These are phyloP conservation scores for Callimorpha dominula DNA, from an alignment of 2,888 invertebrate species.

Conservation along the genomic window DNA sequence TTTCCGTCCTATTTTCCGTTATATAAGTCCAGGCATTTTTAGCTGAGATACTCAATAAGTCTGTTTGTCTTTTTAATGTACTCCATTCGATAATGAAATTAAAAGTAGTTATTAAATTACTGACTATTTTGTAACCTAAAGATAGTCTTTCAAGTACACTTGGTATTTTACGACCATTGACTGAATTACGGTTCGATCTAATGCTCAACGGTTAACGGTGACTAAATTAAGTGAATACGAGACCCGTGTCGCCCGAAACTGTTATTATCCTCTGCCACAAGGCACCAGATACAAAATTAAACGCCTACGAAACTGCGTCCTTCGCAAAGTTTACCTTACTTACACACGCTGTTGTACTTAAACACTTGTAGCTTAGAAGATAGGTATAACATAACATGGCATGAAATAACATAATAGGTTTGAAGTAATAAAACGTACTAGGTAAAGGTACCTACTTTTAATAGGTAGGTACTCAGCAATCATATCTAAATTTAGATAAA, in stretches of 20 bases:
- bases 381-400: neutral
- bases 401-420: neutral
- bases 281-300: slow-evolving; percentile 10
- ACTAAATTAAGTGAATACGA: slow-evolving; percentile 14
- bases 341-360: neutral
- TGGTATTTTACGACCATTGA: slow-evolving; percentile 2
- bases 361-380: neutral
- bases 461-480: no score
- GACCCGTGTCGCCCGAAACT: slow-evolving; percentile 12
- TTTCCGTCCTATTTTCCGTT: neutral
- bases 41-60: neutral
- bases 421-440: no score
- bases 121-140: neutral
- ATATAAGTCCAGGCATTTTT: neutral
- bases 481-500: no score
- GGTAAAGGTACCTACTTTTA: no score
- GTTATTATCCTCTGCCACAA: slow-evolving; percentile 9
- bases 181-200: slow-evolving; percentile 7
- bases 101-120: neutral
- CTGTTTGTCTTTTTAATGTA: neutral
- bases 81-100: neutral
- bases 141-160: neutral
- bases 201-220: slow-evolving; percentile 3
- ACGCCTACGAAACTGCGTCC: neutral
- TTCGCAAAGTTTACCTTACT: slow-evolving; percentile 9